A percentile compares a stretch with the other conserved stretches of the same genome.
phyloP scores from a whole-genome alignment of 2,888 invertebrate genomes.

The Nebria salina region DNA sequence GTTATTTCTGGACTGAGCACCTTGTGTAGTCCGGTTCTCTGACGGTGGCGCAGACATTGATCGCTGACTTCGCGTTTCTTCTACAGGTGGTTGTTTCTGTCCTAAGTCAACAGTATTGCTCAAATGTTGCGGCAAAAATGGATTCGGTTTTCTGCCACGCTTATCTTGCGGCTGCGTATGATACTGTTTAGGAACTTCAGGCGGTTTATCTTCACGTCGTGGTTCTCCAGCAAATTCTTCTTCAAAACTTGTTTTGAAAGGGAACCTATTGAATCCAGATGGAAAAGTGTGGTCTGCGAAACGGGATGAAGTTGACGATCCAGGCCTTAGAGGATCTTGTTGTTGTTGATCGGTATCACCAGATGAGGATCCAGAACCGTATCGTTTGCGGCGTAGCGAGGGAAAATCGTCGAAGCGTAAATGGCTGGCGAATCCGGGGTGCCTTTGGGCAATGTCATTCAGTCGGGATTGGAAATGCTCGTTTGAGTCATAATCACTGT shows the following conservation, averaged over 20 bases:
- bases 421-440: slow-evolving; percentile 80
- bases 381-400: slow-evolving; percentile 29
- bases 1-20: slow-evolving; percentile 47
- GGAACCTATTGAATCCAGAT: slow-evolving; percentile 57
- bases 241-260: slow-evolving; percentile 53
- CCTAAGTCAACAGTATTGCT: slow-evolving; percentile 85
- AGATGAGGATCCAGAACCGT: slow-evolving; percentile 57
- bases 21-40: slow-evolving; percentile 60
- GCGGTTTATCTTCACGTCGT: slow-evolving; percentile 49
- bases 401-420: slow-evolving; percentile 60
- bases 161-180: slow-evolving; percentile 52
- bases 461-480: slow-evolving; percentile 68
- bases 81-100: slow-evolving; percentile 70
- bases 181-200: slow-evolving; percentile 54
- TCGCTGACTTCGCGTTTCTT: slow-evolving; percentile 71
- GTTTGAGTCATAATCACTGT: slow-evolving; percentile 58
- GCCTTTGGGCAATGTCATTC: slow-evolving; percentile 76
- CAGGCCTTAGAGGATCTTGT: neutral
- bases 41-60: slow-evolving; percentile 86
- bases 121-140: slow-evolving; percentile 70
- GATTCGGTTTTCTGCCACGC: slow-evolving; percentile 50
- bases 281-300: slow-evolving; percentile 63
- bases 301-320: slow-evolving; percentile 48
- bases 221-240: slow-evolving; percentile 46
- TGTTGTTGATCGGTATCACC: slow-evolving; percentile 57